A percentile compares a stretch with the other conserved stretches of the same genome.
phyloP scores from a whole-genome alignment of 2,888 invertebrate species.

The Cheilosia vulpina region DNA sequence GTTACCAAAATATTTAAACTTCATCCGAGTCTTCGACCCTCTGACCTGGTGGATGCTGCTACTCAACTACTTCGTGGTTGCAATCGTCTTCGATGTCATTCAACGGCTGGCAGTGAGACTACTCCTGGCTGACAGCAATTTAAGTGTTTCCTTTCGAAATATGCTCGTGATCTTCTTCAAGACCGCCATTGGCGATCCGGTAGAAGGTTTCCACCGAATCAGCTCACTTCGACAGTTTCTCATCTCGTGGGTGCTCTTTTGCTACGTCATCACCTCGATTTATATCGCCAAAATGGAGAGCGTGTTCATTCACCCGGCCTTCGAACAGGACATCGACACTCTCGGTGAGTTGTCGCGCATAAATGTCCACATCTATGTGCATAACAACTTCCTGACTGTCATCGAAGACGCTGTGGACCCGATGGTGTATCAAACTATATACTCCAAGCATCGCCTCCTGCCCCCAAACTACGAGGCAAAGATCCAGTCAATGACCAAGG shows the following conservation, averaged over 20 bases:
- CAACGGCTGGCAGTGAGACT: conserved; percentile 30
- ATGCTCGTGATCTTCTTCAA: conserved; percentile 79
- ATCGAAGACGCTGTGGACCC: conserved; percentile 73
- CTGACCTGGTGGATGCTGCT: conserved; percentile 77
- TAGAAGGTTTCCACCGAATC: conserved; percentile 76
- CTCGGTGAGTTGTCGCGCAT: conserved; percentile 76
- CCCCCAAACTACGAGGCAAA: conserved; percentile 66
- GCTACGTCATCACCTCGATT: conserved; percentile 79
- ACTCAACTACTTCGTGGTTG: conserved; percentile 36
- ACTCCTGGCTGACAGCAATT: neutral
- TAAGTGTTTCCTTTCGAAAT: conserved; percentile 9
- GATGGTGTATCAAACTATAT: conserved; percentile 66
- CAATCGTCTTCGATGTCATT: conserved; percentile 9
- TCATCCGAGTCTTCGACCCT: conserved; percentile 77
- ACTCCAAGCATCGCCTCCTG: conserved; percentile 60
- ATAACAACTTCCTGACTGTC: conserved; percentile 72
- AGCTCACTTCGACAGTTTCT: conserved; percentile 79
- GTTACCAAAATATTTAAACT: conserved; percentile 79
- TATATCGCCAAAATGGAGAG: conserved; percentile 82
- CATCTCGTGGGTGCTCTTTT: conserved; percentile 81
- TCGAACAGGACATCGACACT: conserved; percentile 78
- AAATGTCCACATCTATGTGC: conserved; percentile 77
- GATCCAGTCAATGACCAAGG: conserved; percentile 53
- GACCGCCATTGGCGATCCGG: conserved; percentile 79
- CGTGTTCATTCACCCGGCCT: conserved; percentile 80